Evolutionary conservation across 2,797 vertebrate species (phyloP).

Genomic region (Clarias fuscus): DNA sequence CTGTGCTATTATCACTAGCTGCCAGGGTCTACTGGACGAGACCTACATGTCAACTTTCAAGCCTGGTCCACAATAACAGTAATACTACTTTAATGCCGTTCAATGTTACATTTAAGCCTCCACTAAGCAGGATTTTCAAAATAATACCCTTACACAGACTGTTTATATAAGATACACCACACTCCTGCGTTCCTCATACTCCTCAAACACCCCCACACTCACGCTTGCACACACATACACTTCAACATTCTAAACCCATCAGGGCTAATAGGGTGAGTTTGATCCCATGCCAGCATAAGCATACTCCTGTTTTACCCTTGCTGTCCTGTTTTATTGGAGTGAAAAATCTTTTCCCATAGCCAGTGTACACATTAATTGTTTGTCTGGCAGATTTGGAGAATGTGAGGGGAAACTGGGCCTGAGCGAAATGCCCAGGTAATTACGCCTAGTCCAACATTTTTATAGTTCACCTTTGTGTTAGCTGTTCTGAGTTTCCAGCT

Average conservation of each 20-base stretch:
- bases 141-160: conserved; percentile 94
- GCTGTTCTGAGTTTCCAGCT: conserved; percentile 84
- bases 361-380: conserved; percentile 93
- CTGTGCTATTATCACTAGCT: conserved; percentile 64
- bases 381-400: conserved; percentile 94
- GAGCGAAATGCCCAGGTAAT: conserved; percentile 93
- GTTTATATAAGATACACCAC: conserved; percentile 81
- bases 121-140: conserved; percentile 80
- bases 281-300: conserved; percentile 94
- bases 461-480: conserved; percentile 83
- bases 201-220: conserved; percentile 38
- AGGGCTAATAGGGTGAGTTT: conserved; percentile 97
- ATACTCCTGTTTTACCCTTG: conserved; percentile 96
- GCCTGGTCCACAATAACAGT: conserved; percentile 68
- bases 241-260: conserved; percentile 75
- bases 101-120: conserved; percentile 77
- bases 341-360: conserved; percentile 97
- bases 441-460: conserved; percentile 80
- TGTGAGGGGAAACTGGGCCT: conserved; percentile 88
- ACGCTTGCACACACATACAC: neutral
- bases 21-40: conserved; percentile 59
- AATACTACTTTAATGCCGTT: conserved; percentile 68
- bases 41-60: conserved; percentile 70
- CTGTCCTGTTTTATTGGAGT: conserved; percentile 94
- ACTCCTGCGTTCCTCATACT: conserved; percentile 62